Conservation (phyloP, 2,797 vertebrate genomes). For the Eutrigla gurnardus region DNA sequence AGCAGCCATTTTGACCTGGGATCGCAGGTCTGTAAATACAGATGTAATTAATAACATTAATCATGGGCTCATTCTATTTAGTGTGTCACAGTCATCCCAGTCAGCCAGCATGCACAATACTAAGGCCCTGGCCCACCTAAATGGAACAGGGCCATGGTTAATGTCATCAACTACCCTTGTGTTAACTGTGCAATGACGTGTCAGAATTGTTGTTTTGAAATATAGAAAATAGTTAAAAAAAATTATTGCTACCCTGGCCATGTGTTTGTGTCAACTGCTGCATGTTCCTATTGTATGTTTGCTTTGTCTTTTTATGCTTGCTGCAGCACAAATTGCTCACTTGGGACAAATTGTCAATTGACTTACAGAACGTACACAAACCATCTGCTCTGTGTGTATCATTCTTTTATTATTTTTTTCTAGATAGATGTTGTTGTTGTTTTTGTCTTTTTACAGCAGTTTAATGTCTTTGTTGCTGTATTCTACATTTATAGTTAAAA, state of each 20-base stretch:
- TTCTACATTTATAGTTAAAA: neutral
- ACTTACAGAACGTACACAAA: neutral
- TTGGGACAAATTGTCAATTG: neutral
- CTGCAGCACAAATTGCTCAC: neutral
- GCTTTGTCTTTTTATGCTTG: neutral
- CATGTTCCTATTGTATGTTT: neutral
- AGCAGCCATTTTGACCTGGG: neutral
- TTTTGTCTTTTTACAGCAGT: neutral
- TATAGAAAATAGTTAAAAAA: too few species aligned
- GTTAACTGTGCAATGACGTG: neutral
- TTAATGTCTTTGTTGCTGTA: neutral
- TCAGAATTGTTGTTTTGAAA: too few species aligned
- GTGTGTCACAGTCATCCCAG: neutral
- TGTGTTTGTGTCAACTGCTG: neutral
- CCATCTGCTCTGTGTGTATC: neutral
- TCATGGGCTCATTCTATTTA: neutral
- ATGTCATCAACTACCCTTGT: neutral
- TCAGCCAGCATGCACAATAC: neutral
- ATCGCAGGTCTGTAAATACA: neutral
- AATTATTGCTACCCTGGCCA: neutral
- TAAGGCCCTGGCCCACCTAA: neutral
- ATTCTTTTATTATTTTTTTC: too few species aligned
- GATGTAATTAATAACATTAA: neutral
- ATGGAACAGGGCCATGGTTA: conserved; percentile 1
- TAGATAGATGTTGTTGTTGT: too few species aligned